A percentile compares a stretch with the other conserved stretches of the same genome.
Evolutionary conservation across 2,888 invertebrate genomes (phyloP).

Genomic region (Aphodius granarius): DNA sequence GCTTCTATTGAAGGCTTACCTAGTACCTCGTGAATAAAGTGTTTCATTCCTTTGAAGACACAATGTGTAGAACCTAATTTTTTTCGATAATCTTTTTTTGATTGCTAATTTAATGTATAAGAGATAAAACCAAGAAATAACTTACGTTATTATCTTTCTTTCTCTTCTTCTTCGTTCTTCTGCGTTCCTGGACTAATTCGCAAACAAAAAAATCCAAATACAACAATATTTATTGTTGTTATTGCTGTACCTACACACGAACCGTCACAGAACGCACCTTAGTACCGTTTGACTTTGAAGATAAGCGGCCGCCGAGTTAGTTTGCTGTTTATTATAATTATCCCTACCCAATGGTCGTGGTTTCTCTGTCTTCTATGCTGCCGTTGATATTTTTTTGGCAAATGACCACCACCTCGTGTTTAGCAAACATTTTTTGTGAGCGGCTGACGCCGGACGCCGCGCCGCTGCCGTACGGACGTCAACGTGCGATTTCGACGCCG

Average conservation of each 20-base stretch:
- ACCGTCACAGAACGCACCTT: constrained; percentile 1
- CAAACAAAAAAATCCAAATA: not conserved
- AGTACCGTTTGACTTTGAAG: constrained; percentile 9
- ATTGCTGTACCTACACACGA: not conserved
- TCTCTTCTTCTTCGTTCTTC: not conserved
- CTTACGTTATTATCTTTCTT: not conserved
- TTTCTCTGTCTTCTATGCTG: not conserved
- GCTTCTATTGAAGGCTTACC: no score
- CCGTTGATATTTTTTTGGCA: constrained; percentile 8
- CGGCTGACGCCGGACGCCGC: constrained; percentile 6
- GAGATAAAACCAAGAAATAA: no score
- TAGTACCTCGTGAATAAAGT: no score
- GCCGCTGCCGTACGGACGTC: constrained; percentile 1
- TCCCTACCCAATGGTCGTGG: not conserved
- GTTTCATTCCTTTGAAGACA: no score
- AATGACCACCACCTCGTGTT: constrained; percentile 4
- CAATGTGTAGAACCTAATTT: no score
- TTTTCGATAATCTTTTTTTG: no score
- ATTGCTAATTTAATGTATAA: no score
- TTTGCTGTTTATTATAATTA: constrained; percentile 3
- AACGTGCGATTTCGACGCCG: not conserved
- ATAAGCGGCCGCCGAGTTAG: constrained; percentile 2
- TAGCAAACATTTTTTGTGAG: not conserved
- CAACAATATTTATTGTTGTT: not conserved
- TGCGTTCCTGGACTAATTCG: not conserved